A percentile compares a stretch with the other conserved stretches of the same genome.
phyloP scores from a whole-genome alignment of 1,140 invertebrate species.

The Bombus soroeensis region DNA sequence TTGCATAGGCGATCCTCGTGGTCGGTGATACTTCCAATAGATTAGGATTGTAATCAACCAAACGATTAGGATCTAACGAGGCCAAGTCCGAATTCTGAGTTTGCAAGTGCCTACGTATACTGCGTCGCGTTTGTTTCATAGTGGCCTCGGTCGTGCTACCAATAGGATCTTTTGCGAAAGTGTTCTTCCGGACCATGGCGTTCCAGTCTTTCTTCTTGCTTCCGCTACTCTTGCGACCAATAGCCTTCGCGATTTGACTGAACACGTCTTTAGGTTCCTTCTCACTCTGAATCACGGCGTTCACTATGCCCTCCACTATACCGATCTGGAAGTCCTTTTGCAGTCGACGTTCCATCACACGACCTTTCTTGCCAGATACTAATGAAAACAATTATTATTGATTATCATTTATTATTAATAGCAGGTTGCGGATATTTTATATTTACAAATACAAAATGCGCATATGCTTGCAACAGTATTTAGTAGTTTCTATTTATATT shows the following conservation, averaged over 20 bases:
- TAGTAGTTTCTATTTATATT: too few species aligned
- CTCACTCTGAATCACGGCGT: slow-evolving; percentile 86
- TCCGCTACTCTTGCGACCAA: slow-evolving; percentile 86
- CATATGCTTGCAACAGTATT: too few species aligned
- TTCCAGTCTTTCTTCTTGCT: slow-evolving; percentile 92
- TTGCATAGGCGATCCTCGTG: slow-evolving; percentile 91
- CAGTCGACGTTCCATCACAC: slow-evolving; percentile 91
- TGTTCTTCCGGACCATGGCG: slow-evolving; percentile 89
- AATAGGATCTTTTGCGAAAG: slow-evolving; percentile 88
- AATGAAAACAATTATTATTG: slow-evolving; percentile 17
- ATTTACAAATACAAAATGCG: too few species aligned
- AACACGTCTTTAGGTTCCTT: slow-evolving; percentile 90
- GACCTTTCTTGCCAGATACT: slow-evolving; percentile 92
- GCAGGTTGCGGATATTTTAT: too few species aligned
- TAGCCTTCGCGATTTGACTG: slow-evolving; percentile 90
- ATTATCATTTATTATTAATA: too few species aligned
- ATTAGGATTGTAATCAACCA: slow-evolving; percentile 92
- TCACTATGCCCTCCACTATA: slow-evolving; percentile 91
- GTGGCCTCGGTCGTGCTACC: slow-evolving; percentile 88
- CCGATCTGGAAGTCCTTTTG: slow-evolving; percentile 96
- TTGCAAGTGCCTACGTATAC: slow-evolving; percentile 86
- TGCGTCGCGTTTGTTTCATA: slow-evolving; percentile 86
- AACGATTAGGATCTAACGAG: slow-evolving; percentile 87
- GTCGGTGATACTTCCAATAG: slow-evolving; percentile 88
- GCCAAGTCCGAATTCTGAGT: slow-evolving; percentile 84